A percentile compares a stretch with the other conserved stretches of the same genome.
Conservation (phyloP, 2,888 invertebrate species). For the Euzetes globulus region DNA sequence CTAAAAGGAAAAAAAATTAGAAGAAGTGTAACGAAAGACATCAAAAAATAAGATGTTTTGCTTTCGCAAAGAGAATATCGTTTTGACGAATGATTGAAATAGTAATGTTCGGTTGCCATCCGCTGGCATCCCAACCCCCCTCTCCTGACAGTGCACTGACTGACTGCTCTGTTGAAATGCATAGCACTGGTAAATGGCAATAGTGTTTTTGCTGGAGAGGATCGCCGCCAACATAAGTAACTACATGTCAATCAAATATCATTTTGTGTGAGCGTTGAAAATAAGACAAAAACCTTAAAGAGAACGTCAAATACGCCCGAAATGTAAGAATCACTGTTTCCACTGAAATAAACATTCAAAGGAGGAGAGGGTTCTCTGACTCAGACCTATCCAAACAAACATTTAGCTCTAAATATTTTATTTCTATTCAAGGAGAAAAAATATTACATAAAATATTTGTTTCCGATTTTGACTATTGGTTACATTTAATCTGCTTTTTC, state of each 20-base stretch:
- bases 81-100: constrained; percentile 21
- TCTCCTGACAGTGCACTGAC: too few species aligned
- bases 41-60: constrained; percentile 16
- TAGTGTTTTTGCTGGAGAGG: not conserved
- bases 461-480: too few species aligned
- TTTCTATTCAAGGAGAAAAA: too few species aligned
- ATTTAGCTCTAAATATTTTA: too few species aligned
- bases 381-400: too few species aligned
- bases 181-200: not conserved
- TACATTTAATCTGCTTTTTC: too few species aligned
- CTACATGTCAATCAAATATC: constrained; percentile 1
- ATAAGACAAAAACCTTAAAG: constrained; percentile 15
- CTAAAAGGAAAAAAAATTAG: not conserved
- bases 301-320: not conserved
- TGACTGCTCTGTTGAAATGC: not conserved
- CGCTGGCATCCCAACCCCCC: not conserved
- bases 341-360: not conserved
- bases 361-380: too few species aligned
- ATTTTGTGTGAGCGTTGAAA: constrained; percentile 12
- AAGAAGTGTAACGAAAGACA: not conserved
- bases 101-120: constrained; percentile 8
- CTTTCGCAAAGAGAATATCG: not conserved
- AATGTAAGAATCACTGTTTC: not conserved
- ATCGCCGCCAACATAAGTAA: constrained; percentile 19
- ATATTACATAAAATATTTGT: too few species aligned